phyloP scores from a whole-genome alignment of 2,113 vertebrate species.

The Varanus komodoensis region DNA sequence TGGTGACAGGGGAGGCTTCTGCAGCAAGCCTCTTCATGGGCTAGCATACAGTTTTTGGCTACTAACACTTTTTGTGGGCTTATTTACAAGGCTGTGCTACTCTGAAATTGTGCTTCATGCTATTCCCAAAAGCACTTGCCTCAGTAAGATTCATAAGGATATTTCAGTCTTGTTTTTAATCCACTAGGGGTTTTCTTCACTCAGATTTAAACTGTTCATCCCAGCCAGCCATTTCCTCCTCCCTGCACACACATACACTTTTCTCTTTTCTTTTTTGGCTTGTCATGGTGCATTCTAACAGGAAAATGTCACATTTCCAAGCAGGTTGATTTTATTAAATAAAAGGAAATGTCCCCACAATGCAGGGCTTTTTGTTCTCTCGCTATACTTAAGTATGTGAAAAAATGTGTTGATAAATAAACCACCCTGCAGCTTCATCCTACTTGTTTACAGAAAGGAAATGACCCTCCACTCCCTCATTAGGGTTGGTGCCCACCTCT shows the following conservation, averaged over 20 bases:
- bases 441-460: slow-evolving; percentile 63
- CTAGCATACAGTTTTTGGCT: not conserved
- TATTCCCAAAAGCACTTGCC: not conserved
- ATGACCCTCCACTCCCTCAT: slow-evolving; percentile 48
- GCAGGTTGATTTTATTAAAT: not conserved
- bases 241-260: not conserved
- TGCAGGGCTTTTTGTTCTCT: not conserved
- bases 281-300: not conserved
- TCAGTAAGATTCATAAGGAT: not conserved
- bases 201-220: not conserved
- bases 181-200: not conserved
- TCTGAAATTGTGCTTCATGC: not conserved
- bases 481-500: slow-evolving; percentile 56
- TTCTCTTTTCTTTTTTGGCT: not conserved
- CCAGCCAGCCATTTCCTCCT: not conserved
- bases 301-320: slow-evolving; percentile 22
- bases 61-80: not conserved
- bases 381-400: not conserved
- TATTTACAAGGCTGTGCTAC: not conserved
- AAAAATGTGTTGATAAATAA: slow-evolving; percentile 51
- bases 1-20: not conserved
- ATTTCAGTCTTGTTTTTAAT: not conserved
- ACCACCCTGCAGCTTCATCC: slow-evolving; percentile 16
- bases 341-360: not conserved
- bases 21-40: not conserved